These are phyloP conservation scores for Cryptophagus acutangulus DNA, from an alignment of 2,888 invertebrate genomes.

Conservation along the genomic window DNA sequence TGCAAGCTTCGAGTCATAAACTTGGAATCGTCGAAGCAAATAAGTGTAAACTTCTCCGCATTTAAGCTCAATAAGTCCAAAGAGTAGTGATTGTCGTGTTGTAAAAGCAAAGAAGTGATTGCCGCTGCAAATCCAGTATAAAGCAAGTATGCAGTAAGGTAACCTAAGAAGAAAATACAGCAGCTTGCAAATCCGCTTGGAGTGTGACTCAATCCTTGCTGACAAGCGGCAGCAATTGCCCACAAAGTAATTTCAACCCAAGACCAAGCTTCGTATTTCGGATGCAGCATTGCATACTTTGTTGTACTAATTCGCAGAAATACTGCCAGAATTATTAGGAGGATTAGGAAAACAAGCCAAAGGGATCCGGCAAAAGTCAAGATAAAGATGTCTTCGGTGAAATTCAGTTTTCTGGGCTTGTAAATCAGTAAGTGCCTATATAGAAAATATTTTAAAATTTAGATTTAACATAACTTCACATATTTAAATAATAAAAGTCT, in stretches of 20 bases:
- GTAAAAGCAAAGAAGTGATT: slow-evolving; percentile 39
- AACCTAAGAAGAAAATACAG: slow-evolving; percentile 37
- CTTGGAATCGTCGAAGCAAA: slow-evolving; percentile 13
- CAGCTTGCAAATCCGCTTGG: slow-evolving; percentile 37
- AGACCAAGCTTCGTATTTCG: slow-evolving; percentile 30
- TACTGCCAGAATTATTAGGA: slow-evolving; percentile 32
- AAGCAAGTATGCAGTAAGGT: slow-evolving; percentile 37
- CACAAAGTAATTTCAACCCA: slow-evolving; percentile 42
- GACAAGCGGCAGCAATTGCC: slow-evolving; percentile 43
- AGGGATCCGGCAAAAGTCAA: slow-evolving; percentile 38
- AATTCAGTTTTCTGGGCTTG: slow-evolving; percentile 29
- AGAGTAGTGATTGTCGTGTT: slow-evolving; percentile 27
- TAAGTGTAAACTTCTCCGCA: slow-evolving; percentile 13
- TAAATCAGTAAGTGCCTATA: slow-evolving; percentile 36
- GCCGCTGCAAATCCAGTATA: slow-evolving; percentile 42
- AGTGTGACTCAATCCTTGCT: slow-evolving; percentile 40
- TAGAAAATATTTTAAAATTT: slow-evolving; percentile 5
- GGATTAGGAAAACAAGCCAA: slow-evolving; percentile 37
- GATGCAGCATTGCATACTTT: slow-evolving; percentile 28
- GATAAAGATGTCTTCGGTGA: slow-evolving; percentile 40
- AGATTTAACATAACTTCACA: slow-evolving; percentile 3
- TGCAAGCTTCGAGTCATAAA: slow-evolving; percentile 9
- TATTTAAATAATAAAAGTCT: too few species aligned
- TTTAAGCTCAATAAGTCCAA: slow-evolving; percentile 15
- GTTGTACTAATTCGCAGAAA: slow-evolving; percentile 33